Evolutionary conservation across 2,113 vertebrate species (phyloP).

Genomic region (cat (Felis catus)): DNA sequence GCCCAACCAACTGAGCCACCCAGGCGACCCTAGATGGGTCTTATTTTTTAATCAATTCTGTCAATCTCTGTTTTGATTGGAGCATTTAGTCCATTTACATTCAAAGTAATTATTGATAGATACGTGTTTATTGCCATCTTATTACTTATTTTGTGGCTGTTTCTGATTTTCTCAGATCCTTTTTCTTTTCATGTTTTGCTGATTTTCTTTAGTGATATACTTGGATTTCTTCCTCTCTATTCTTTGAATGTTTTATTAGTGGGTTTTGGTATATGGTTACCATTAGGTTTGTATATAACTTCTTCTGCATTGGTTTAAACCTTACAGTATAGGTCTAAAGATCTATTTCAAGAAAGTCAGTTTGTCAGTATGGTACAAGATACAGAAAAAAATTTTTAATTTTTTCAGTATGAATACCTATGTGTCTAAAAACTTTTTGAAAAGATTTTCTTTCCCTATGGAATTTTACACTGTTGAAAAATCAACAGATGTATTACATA

Average conservation of each 20-base stretch:
- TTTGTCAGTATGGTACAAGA: not conserved
- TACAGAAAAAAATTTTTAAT: not conserved
- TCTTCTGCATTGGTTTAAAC: not conserved
- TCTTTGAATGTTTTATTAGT: not conserved
- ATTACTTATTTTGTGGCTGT: not conserved
- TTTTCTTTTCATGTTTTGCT: not conserved
- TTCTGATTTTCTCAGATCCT: not conserved
- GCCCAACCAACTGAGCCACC: not conserved
- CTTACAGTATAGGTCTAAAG: not conserved
- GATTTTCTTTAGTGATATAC: not conserved
- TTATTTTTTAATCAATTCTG: not conserved
- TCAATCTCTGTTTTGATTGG: not conserved
- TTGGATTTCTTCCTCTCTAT: not conserved
- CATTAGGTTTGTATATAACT: not conserved
- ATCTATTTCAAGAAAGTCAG: not conserved
- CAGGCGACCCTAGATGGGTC: not conserved
- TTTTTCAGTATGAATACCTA: not conserved
- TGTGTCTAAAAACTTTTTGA: not conserved
- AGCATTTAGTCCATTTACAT: not conserved
- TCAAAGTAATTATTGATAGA: not conserved
- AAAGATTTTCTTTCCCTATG: not conserved
- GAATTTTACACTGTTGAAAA: not conserved
- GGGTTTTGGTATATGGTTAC: not conserved
- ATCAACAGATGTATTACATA: not conserved
- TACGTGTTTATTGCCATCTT: not conserved